Base-by-base conservation (phyloP, 2,888 invertebrate genomes). In the Gibbula magus region DNA sequence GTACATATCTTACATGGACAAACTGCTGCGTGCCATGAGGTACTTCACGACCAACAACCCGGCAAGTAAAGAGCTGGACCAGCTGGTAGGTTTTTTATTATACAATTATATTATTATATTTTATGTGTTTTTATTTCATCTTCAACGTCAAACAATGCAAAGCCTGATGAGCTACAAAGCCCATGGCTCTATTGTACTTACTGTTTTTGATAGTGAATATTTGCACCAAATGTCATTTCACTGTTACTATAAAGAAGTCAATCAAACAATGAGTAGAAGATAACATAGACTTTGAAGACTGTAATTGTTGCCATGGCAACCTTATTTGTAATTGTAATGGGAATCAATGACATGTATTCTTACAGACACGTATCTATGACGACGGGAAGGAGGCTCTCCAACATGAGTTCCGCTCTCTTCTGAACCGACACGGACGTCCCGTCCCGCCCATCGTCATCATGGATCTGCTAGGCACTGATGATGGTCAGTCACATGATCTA, bases 31-130 rank as follows among this genome's bases (percentile, higher is more conserved):
- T 86, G 98, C 98, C 2, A 96, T 97, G 91, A 95, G 95, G 75
- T 99, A 98, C 93, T 99, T 99, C 93, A 96, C 97, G 89, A 96
- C 96, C 88, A 96, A 98, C 91, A 98, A 98, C 92, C 96, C 97
- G 0, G 97, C 97, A 89, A 97, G 97, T 92, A 96, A 97, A 32
- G 98, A 99, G 93, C 93, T 98, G 78, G 97, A 97, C 91, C 98
- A 98, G 94, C 96, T 99, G 86, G 97, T 97, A 93, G 94, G 95
- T 94, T 35, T n/a, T 3, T 13, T 10, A 1, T 1, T 45, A 13
- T 45, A 45, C 13, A 45, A 45, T 7, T 67, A 25, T 74, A 35
- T 7, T n/a, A 18, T 4, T 74, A 35, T 74, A 25, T 35, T 74
- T 13, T 1, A 18, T 45, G 22, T 13, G 22, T 45, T 22, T n/a